Conservation (phyloP, 2,888 invertebrate genomes). For the Cistogaster globosa region DNA sequence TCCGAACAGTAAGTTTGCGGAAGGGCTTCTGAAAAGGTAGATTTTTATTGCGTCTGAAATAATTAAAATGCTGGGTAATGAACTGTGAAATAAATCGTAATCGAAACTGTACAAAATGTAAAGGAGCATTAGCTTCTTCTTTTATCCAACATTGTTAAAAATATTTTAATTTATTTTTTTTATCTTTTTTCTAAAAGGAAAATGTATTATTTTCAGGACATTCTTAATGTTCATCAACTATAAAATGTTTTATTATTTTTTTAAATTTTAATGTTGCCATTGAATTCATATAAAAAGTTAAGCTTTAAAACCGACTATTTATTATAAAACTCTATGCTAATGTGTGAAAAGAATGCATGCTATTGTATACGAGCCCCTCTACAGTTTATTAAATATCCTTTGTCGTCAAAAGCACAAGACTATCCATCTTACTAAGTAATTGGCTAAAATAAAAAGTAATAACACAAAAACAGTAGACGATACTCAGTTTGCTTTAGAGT, state of each 20-base stretch:
- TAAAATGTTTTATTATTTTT: not conserved
- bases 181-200: no score
- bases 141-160: no score
- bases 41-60: no score
- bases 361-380: constrained; percentile 8
- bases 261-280: not conserved
- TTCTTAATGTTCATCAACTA: no score
- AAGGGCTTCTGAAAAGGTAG: no score
- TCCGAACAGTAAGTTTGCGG: no score
- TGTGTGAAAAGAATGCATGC: not conserved
- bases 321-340: not conserved
- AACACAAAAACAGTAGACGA: not conserved
- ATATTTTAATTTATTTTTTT: no score
- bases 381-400: constrained; percentile 35
- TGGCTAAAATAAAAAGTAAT: constrained; percentile 18
- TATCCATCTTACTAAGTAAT: constrained; percentile 33
- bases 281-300: not conserved
- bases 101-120: no score
- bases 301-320: not conserved
- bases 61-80: no score
- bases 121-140: no score
- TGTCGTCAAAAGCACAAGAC: constrained; percentile 3
- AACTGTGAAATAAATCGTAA: no score
- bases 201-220: no score
- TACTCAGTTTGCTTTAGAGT: constrained; percentile 61